Evolutionary conservation across 53 echinoderm and acorn worm species (phyloP).

Genomic region (Stichopus horrens): DNA sequence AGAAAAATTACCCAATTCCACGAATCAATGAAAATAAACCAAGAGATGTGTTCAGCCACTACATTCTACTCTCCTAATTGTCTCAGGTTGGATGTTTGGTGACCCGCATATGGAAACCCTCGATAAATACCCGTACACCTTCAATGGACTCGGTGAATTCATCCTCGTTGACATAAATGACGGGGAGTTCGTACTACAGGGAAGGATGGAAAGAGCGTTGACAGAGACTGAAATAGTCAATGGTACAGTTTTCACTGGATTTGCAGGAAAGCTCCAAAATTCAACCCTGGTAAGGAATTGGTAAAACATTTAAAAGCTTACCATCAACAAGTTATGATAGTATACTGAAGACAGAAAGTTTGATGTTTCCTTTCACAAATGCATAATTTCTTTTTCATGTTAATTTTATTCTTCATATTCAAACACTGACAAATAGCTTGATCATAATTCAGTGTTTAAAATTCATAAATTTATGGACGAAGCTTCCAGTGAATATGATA

Average conservation of each 20-base stretch:
- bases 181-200: constrained; percentile 70
- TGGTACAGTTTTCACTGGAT: constrained; percentile 79
- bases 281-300: constrained; percentile 49
- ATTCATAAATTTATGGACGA: too few relatives aligned
- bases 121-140: constrained; percentile 83
- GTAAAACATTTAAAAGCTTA: not conserved
- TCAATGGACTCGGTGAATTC: constrained; percentile 94
- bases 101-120: constrained; percentile 91
- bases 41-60: too few relatives aligned
- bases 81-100: constrained; percentile 80
- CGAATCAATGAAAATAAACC: too few relatives aligned
- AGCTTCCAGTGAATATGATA: too few relatives aligned
- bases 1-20: too few relatives aligned
- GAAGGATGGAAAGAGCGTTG: constrained; percentile 67
- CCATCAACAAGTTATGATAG: too few relatives aligned
- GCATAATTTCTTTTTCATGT: too few relatives aligned
- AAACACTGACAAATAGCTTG: too few relatives aligned
- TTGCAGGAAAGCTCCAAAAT: constrained; percentile 67
- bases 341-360: too few relatives aligned
- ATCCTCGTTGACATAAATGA: constrained; percentile 62
- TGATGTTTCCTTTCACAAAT: too few relatives aligned
- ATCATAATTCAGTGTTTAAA: too few relatives aligned
- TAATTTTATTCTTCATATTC: too few relatives aligned
- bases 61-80: not conserved
- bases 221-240: constrained; percentile 47